These are phyloP conservation scores for Callipepla californica DNA, from an alignment of 2,113 vertebrate species.

Conservation along the genomic window DNA sequence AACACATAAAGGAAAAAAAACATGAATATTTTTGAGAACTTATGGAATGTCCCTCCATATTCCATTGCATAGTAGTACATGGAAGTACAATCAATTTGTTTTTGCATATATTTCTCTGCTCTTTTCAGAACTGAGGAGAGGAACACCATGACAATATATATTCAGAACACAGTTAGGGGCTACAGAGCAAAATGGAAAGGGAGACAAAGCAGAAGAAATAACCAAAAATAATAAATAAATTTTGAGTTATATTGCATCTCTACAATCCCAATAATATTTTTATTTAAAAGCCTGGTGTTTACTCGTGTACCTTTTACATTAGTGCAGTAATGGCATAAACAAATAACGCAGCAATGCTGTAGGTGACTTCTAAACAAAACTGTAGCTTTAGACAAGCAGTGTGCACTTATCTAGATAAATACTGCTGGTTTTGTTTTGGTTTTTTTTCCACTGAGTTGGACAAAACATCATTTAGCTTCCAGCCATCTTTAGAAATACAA, in stretches of 20 bases:
- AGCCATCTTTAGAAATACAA: background rate
- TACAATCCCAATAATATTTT: background rate
- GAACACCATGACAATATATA: background rate
- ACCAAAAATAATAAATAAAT: background rate
- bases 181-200: background rate
- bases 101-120: background rate
- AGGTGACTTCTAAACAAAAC: background rate
- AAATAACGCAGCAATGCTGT: background rate
- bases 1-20: background rate
- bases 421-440: background rate
- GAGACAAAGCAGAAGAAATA: background rate
- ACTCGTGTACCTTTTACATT: background rate
- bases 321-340: no score
- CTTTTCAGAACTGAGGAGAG: background rate
- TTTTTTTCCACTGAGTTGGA: background rate
- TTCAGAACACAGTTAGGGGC: background rate
- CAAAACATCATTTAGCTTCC: background rate
- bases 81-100: background rate
- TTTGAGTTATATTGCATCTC: background rate
- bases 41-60: background rate
- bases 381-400: background rate
- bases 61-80: background rate
- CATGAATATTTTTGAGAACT: background rate
- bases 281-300: background rate
- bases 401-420: background rate